Base-by-base conservation (phyloP, 2,113 vertebrate species). In the Brachirus orientalis region DNA sequence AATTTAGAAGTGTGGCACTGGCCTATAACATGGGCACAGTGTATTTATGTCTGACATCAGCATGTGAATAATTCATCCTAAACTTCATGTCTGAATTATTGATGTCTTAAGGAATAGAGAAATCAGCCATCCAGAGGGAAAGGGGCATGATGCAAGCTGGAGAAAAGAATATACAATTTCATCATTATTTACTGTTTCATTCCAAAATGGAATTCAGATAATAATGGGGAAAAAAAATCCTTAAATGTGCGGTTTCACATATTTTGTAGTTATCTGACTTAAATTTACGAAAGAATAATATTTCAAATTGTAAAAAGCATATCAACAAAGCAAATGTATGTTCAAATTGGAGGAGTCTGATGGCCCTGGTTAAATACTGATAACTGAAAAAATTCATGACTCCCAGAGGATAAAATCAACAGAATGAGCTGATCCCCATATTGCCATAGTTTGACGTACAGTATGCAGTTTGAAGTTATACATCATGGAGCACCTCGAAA, bases 21-120 rank as follows among this genome's bases (percentile, higher is more conserved):
- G 70, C 65, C 72, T 47, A 54, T 70, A 83, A 82, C 64, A 58
- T 4, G 55, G 75, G 69, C 67, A 22, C 65, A 50, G 41, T 70
- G 62, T 75, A 80, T 83, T 86, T 77, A 80, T 74, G 80, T 84
- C 86, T 88, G 86, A 87, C 84, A 86, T 86, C 82, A 74, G 76
- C 64, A 41, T 68, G 72, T 92, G 88, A 92, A 93, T 92, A 86
- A 93, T 92, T 93, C 84, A 92, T 86, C 69, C 69, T 71, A 65
- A 72, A 89, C 86, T 90, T 89, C 84, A 82, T 72, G 85, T 50
- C 72, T 93, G 86, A 93, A 93, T 93, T 92, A 93, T 93, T 93
- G 88, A 94, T 92, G 82, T 76, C 62, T 82, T 41, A 85, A 83
- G 90, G 83, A 90, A 84, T 71, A 76, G 70, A 77, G 74, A 82